These are phyloP conservation scores for Tribolium madens DNA, from an alignment of 1,140 invertebrate species.

Conservation along the genomic window DNA sequence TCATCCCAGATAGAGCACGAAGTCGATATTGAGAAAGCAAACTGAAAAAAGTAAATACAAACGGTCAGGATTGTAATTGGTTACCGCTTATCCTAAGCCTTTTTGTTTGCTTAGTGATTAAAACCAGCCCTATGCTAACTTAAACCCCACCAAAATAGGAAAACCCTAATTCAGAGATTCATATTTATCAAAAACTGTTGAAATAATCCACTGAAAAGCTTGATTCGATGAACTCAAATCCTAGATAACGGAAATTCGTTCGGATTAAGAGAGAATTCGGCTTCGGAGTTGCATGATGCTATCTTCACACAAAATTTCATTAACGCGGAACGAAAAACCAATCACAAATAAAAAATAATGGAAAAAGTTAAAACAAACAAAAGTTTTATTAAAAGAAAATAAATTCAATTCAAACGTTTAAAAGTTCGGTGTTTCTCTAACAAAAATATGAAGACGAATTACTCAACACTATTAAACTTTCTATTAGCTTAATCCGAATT, in stretches of 20 bases:
- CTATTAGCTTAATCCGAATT: neutral
- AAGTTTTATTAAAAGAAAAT: too few relatives aligned
- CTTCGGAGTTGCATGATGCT: neutral
- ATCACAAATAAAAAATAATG: too few relatives aligned
- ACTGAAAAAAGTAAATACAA: slow-evolving; percentile 39
- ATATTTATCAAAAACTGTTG: neutral
- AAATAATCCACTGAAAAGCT: slow-evolving; percentile 8
- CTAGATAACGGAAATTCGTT: neutral
- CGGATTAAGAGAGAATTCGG: neutral
- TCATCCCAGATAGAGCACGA: slow-evolving; percentile 24
- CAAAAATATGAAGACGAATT: too few relatives aligned
- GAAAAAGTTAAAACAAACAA: too few relatives aligned
- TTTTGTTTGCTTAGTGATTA: slow-evolving; percentile 25
- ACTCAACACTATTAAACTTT: slow-evolving; percentile 11
- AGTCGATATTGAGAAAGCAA: slow-evolving; percentile 32
- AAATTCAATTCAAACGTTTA: too few relatives aligned
- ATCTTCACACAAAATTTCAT: neutral
- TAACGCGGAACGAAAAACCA: neutral
- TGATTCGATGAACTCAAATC: neutral
- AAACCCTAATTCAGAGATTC: slow-evolving; percentile 4
- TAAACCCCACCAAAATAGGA: slow-evolving; percentile 23
- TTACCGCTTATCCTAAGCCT: slow-evolving; percentile 37
- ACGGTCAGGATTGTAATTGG: slow-evolving; percentile 26
- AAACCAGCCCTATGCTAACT: neutral
- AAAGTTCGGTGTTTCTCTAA: too few relatives aligned